A percentile compares a stretch with the other conserved stretches of the same genome.
phyloP scores from a whole-genome alignment of 2,113 vertebrate species.

The Tychaedon coryphoeus region DNA sequence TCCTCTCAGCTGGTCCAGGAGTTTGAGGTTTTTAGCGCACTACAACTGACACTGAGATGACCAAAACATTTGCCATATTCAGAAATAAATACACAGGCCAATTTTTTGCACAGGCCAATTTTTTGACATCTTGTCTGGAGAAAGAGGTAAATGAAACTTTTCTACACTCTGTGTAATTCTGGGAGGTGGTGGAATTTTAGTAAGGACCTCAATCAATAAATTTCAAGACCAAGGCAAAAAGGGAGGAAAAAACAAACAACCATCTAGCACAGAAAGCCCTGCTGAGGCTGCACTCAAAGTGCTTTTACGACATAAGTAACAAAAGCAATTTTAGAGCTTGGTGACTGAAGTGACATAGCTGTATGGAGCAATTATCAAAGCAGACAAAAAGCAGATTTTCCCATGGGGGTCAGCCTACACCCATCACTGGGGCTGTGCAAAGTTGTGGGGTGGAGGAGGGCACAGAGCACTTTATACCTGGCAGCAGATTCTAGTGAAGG shows the following conservation, averaged over 20 bases:
- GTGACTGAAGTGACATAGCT: not conserved
- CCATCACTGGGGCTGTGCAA: not conserved
- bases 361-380: not conserved
- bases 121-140: not conserved
- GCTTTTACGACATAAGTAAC: constrained; percentile 5
- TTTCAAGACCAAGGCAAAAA: not conserved
- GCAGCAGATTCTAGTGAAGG: not conserved
- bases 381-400: constrained; percentile 1
- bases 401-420: not conserved
- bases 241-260: not conserved
- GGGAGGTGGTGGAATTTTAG: not conserved
- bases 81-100: not conserved
- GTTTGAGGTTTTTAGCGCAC: not conserved
- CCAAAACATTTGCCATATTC: not conserved
- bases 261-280: not conserved
- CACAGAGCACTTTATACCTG: not conserved
- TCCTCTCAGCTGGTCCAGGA: not conserved
- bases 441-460: not conserved
- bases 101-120: not conserved
- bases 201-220: not conserved
- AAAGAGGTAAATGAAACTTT: not conserved
- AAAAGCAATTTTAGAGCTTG: constrained; percentile 16
- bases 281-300: not conserved
- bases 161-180: not conserved
- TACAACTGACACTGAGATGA: not conserved